Evolutionary conservation across 2,797 vertebrate genomes (phyloP).

Genomic region (Alfaro cultratus): DNA sequence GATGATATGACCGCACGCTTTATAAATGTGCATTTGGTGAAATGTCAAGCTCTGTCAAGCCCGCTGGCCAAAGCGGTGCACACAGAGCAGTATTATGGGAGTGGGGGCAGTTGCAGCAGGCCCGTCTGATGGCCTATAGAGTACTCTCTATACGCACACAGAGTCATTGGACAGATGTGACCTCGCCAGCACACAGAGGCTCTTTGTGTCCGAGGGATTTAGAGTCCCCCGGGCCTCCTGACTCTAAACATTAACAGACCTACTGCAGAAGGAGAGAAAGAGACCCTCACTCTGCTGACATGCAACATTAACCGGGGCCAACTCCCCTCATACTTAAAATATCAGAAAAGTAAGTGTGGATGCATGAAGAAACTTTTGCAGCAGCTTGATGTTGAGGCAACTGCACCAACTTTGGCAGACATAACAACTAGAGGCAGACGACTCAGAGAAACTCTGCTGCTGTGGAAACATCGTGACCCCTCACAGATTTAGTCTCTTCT

Average conservation of each 20-base stretch:
- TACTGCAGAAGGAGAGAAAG: slow-evolving; percentile 71
- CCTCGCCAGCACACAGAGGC: slow-evolving; percentile 82
- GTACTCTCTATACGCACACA: slow-evolving; percentile 77
- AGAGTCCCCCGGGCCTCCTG: slow-evolving; percentile 80
- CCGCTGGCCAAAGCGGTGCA: slow-evolving; percentile 60
- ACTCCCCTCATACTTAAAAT: slow-evolving; percentile 56
- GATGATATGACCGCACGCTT: slow-evolving; percentile 63
- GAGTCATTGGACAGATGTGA: slow-evolving; percentile 85
- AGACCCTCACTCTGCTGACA: slow-evolving; percentile 74
- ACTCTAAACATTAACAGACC: slow-evolving; percentile 85
- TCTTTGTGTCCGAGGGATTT: slow-evolving; percentile 84
- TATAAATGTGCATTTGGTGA: slow-evolving; percentile 53
- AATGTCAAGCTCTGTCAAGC: slow-evolving; percentile 63
- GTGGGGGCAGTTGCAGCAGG: slow-evolving; percentile 70
- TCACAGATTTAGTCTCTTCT: background rate
- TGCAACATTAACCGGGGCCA: slow-evolving; percentile 73
- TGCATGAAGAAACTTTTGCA: slow-evolving; percentile 40
- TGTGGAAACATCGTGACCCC: background rate
- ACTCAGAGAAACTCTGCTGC: slow-evolving; percentile 53
- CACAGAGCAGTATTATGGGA: slow-evolving; percentile 72
- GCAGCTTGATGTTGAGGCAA: slow-evolving; percentile 35
- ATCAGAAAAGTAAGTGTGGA: slow-evolving; percentile 52
- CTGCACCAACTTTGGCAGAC: slow-evolving; percentile 40
- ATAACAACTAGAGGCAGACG: slow-evolving; percentile 56
- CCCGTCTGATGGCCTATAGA: slow-evolving; percentile 72